phyloP scores from a whole-genome alignment of 2,888 invertebrate species.

The Drosophila aldrichi region DNA sequence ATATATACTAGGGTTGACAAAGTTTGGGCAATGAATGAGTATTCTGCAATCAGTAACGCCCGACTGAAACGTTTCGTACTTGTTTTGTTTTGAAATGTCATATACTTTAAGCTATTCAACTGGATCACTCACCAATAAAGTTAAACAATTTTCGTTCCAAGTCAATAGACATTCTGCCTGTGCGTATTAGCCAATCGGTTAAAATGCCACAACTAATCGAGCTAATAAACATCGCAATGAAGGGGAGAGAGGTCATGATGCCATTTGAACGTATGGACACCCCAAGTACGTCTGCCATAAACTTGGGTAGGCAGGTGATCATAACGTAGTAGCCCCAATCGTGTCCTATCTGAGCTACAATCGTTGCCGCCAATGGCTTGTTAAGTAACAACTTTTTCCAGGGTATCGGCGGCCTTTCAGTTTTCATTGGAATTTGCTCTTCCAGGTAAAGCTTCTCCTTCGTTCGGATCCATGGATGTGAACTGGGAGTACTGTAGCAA shows the following conservation, averaged over 20 bases:
- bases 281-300: conserved; percentile 87
- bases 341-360: conserved; percentile 88
- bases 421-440: conserved; percentile 87
- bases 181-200: conserved; percentile 88
- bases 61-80: no score
- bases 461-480: conserved; percentile 90
- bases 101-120: no score
- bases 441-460: conserved; percentile 88
- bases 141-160: conserved; percentile 88
- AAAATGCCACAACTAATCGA: conserved; percentile 87
- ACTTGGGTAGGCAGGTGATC: conserved; percentile 88
- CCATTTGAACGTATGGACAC: conserved; percentile 87
- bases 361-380: conserved; percentile 89
- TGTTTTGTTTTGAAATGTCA: no score
- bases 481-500: conserved; percentile 87
- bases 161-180: conserved; percentile 86
- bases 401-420: conserved; percentile 87
- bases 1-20: no score
- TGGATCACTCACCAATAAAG: conserved; percentile 86
- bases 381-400: conserved; percentile 89
- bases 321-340: conserved; percentile 88
- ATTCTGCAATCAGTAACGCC: no score
- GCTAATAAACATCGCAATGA: conserved; percentile 87
- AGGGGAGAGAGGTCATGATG: conserved; percentile 87
- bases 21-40: no score